Evolutionary conservation across 2,888 invertebrate species (phyloP).

Genomic region (Opisthograptis luteolata): DNA sequence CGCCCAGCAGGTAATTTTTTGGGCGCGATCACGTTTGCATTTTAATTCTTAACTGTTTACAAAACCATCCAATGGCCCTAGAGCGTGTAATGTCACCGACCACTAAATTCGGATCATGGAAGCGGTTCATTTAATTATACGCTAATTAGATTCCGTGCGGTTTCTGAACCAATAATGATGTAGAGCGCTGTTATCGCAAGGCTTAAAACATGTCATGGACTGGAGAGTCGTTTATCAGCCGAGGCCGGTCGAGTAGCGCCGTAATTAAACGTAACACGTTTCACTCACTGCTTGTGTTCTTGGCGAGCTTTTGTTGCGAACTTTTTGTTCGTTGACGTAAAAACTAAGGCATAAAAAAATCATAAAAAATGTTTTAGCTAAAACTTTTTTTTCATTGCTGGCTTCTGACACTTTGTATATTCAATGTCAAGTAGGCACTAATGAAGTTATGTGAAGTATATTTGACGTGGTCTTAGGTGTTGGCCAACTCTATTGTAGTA

Average conservation of each 20-base stretch:
- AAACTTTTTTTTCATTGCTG: too few relatives aligned
- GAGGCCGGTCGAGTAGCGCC: constrained; percentile 67
- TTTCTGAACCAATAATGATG: constrained; percentile 50
- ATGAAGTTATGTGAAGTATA: too few relatives aligned
- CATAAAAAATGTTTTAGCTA: too few relatives aligned
- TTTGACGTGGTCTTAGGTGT: too few relatives aligned
- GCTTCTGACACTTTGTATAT: too few relatives aligned
- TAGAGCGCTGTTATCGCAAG: constrained; percentile 50
- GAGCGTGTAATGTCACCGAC: constrained; percentile 1
- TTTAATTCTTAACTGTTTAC: too few relatives aligned
- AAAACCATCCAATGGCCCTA: too few relatives aligned
- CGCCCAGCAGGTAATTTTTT: too few relatives aligned
- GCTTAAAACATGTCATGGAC: constrained; percentile 72
- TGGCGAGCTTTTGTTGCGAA: constrained; percentile 10
- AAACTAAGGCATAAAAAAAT: too few relatives aligned
- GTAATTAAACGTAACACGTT: constrained; percentile 71
- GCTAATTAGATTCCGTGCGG: constrained; percentile 38
- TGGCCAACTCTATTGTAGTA: too few relatives aligned
- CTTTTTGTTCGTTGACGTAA: neutral
- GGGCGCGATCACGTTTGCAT: too few relatives aligned
- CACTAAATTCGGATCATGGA: constrained; percentile 13
- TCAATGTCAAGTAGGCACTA: too few relatives aligned
- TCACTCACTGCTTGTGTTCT: constrained; percentile 41
- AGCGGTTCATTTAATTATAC: constrained; percentile 40
- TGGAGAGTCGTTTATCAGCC: constrained; percentile 73